Evolutionary conservation across 2,888 invertebrate genomes (phyloP), one percentile per base, ranked within the genome.

Genomic region (Agriopis leucophaearia): DNA sequence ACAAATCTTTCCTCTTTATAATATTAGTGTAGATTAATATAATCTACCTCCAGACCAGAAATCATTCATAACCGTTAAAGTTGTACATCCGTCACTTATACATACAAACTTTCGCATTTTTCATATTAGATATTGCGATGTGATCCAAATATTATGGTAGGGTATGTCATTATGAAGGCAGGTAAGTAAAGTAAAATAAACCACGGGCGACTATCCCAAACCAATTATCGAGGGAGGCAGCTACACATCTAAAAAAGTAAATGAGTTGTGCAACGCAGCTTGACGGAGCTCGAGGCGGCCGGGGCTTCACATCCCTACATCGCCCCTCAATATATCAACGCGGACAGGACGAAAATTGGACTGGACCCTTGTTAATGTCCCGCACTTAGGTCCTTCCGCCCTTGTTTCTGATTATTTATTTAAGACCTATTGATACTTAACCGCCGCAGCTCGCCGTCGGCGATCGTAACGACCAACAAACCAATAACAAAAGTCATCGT

Each of bases 261-360:
- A 88, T 88, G 89, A 88, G 83, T 89, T 87, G 86, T 86, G 87
- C 78, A 73, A 70, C 76, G 72, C 77, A 73, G 71, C 74, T 15
- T 18, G 45, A 18, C 15, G 13, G n/a, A 35, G 62, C 44, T 27
- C 18, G 56, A 38, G 40, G 54, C 48, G 48, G 68, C 66, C 60
- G 51, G 80, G 82, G 81, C 81, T 83, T 81, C 83, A 80, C 86
- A 83, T 87, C 85, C 88, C 82, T 83, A 79, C 85, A 83, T 87
- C 83, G 88, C 82, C 86, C 91, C 87, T 88, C 92, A 88, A 93
- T 94, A 93, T 91, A 94, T 93, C 93, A 93, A 90, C 85, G 88
- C 83, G 87, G 93, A 93, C 93, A 92, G 92, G 87, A 90, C 88
- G 91, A 92, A 93, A 94, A 94, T 94, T 93, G 92, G 92, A 91